phyloP scores from a whole-genome alignment of 2,797 vertebrate species.

The Leuciscus waleckii region DNA sequence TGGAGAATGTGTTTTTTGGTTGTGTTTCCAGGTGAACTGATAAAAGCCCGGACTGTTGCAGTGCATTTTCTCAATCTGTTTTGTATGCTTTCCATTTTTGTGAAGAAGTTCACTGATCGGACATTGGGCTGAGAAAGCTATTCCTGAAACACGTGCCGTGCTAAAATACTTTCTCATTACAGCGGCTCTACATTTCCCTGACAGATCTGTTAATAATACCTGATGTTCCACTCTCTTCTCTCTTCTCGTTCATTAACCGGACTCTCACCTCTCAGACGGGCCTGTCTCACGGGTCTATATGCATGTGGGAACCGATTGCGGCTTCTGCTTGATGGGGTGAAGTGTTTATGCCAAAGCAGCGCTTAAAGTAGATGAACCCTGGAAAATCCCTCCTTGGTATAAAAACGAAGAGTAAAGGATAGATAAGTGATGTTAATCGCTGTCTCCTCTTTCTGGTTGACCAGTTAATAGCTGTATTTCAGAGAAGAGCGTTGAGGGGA shows the following conservation, averaged over 20 bases:
- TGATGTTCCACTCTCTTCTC: slow-evolving; percentile 64
- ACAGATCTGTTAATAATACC: slow-evolving; percentile 50
- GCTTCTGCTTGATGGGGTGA: slow-evolving; percentile 13
- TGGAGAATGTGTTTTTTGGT: not conserved
- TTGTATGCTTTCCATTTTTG: not conserved
- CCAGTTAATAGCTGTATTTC: slow-evolving; percentile 35
- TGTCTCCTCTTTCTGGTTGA: slow-evolving; percentile 33
- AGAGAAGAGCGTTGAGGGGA: not conserved
- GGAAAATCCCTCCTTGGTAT: not conserved
- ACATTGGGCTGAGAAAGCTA: not conserved
- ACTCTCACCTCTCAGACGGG: slow-evolving; percentile 35
- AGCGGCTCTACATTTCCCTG: slow-evolving; percentile 32
- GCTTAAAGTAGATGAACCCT: slow-evolving; percentile 2
- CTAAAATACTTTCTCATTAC: slow-evolving; percentile 29
- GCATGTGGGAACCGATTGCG: slow-evolving; percentile 45
- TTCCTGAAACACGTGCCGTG: not conserved
- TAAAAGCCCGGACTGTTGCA: not conserved
- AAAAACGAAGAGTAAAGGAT: not conserved
- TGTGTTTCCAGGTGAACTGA: not conserved
- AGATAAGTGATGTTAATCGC: slow-evolving; percentile 33
- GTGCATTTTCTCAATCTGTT: not conserved
- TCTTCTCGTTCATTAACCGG: slow-evolving; percentile 31
- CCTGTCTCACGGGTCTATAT: slow-evolving; percentile 12
- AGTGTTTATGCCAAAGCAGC: slow-evolving; percentile 1
- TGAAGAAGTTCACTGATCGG: not conserved